Percentiles rank a stretch among this genome's conserved stretches.
Evolutionary conservation across 1,140 invertebrate species (phyloP).

Genomic region (Papilio dardanus): DNA sequence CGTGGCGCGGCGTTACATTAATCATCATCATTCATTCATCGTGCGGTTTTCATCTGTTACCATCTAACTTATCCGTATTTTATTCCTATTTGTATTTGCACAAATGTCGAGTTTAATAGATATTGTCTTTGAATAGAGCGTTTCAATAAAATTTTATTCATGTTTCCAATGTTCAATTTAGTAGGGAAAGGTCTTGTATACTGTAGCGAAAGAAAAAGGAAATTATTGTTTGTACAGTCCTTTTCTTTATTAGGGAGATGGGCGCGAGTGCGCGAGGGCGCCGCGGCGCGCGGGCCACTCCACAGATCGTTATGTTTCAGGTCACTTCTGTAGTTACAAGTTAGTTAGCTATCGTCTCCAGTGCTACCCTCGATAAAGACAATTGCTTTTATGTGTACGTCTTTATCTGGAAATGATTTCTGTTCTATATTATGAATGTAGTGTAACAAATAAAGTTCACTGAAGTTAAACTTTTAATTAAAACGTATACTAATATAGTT

Average conservation of each 20-base stretch:
- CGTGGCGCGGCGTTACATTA: not conserved
- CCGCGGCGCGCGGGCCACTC: not conserved
- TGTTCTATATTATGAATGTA: not conserved
- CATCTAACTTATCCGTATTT: not conserved
- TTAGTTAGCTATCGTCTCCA: conserved; percentile 12
- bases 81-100: not conserved
- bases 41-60: not conserved
- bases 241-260: conserved; percentile 17
- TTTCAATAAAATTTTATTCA: conserved; percentile 13
- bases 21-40: not conserved
- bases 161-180: conserved; percentile 7
- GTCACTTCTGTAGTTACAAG: conserved; percentile 16
- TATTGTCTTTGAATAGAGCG: not conserved
- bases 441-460: not conserved
- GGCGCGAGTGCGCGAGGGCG: not conserved
- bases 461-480: not conserved
- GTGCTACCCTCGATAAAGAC: not conserved
- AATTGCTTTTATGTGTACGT: not conserved
- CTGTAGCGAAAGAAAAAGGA: conserved; percentile 12
- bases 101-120: not conserved
- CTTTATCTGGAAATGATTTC: not conserved
- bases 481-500: too few species aligned
- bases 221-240: conserved; percentile 17
- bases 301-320: conserved; percentile 12
- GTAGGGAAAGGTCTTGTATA: not conserved